Base-by-base conservation (phyloP, 2,888 invertebrate species). In the Epinotia ramella region DNA sequence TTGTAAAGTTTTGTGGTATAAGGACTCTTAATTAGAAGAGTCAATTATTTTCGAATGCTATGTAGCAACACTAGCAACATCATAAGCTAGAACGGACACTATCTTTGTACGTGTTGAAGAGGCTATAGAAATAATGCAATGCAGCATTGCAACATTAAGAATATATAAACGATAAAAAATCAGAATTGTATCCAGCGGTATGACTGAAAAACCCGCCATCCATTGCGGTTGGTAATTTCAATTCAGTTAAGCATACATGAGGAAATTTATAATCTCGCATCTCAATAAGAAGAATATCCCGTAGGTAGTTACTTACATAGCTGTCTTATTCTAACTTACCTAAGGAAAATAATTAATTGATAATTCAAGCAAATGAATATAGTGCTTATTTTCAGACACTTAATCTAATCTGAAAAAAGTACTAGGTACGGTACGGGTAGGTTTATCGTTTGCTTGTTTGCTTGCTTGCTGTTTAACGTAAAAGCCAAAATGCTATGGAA, bases 121-220 rank as follows among this genome's bases (percentile, higher is more conserved):
- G 18, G 20, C 24, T 13, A 24, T 62, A n/a, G 28, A n/a, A 28
- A 62, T 33, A n/a, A 62, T 62, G n/a, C 16, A 16, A 60, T 16
- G 53, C 62, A 12, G 24, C 16, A 60, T 33, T n/a, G 33, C 33
- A 62, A 7, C 62, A 62, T 33, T 62, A 53, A 53, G 6, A 53
- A 53, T 13, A 53, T 62, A 1, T n/a, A 12, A 60, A n/a, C 33
- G 33, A 62, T 62, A 11, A 57, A 49, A 65, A 49, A 16, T 24
- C 18, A 1, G 65, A 24, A 59, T 16, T 59, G 24, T 68, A 68
- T 57, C 59, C 57, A 44, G 40, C 44, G 11, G 13, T 16, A 20
- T 7, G 13, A 65, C 24, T 65, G 65, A 72, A 65, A 72, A 65
- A 72, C 72, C 72, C 72, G 57, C 18, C 57, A 59, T 44, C 18